Conservation (phyloP, 2,113 vertebrate species). For the Melanerpes formicivorus region DNA sequence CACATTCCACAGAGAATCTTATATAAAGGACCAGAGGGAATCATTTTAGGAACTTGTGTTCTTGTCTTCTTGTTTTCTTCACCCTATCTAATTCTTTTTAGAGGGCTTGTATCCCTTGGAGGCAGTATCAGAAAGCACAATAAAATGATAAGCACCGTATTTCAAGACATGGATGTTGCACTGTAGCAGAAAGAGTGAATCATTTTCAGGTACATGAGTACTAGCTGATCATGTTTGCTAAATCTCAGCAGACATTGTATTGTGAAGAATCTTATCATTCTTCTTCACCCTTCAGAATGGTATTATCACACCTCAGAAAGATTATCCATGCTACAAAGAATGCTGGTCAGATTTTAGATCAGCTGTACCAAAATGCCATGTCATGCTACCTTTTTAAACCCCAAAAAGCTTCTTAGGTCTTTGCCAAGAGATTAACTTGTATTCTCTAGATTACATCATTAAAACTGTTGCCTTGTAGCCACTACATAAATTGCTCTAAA, state of each 20-base stretch:
- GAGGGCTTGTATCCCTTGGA: neutral
- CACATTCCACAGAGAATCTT: neutral
- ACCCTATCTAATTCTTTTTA: neutral
- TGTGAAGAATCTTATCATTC: neutral
- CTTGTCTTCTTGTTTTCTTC: neutral
- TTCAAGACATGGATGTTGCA: neutral
- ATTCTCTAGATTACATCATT: neutral
- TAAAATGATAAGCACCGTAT: neutral
- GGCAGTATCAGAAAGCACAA: neutral
- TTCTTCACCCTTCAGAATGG: neutral
- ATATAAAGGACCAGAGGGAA: neutral
- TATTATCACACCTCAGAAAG: neutral
- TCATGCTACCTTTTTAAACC: neutral
- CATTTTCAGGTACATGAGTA: neutral
- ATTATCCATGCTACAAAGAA: neutral
- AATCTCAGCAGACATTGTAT: neutral
- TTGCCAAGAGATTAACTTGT: neutral
- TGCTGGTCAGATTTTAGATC: neutral
- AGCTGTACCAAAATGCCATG: neutral
- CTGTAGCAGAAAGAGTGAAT: neutral
- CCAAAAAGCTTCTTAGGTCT: neutral
- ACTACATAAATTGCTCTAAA: neutral
- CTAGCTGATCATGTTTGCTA: neutral
- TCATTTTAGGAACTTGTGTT: neutral
- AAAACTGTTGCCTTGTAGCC: neutral